Percentiles rank a stretch among this genome's conserved stretches.
phyloP scores from a whole-genome alignment of 2,888 invertebrate species.

The Phymatocera aterrima region DNA sequence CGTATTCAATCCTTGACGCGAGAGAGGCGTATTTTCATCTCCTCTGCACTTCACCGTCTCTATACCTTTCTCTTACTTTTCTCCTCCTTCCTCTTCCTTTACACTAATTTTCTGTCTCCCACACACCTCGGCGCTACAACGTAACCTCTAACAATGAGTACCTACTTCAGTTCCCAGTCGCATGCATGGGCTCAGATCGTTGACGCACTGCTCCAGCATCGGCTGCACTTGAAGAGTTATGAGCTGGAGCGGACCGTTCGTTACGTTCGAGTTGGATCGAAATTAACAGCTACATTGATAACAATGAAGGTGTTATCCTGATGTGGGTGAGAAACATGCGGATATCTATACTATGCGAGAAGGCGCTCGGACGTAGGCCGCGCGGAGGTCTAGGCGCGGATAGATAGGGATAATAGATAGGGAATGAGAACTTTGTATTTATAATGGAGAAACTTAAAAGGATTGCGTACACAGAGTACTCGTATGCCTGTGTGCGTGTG shows the following conservation, averaged over 20 bases:
- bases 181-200: slow-evolving; percentile 1
- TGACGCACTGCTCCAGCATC: slow-evolving; percentile 2
- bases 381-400: background rate
- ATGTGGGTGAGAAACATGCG: slow-evolving; percentile 25
- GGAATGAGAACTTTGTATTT: slow-evolving; percentile 6
- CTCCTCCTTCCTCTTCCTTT: background rate
- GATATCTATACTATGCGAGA: too few species aligned
- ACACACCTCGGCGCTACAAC: background rate
- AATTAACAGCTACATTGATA: slow-evolving; percentile 34
- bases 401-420: slow-evolving; percentile 15
- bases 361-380: slow-evolving; percentile 12
- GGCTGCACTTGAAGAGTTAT: background rate
- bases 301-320: slow-evolving; percentile 21
- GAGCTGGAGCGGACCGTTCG: background rate
- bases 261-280: slow-evolving; percentile 19
- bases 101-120: slow-evolving; percentile 15
- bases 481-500: too few species aligned
- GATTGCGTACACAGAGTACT: background rate
- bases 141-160: background rate
- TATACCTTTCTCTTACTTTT: background rate
- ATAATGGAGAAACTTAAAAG: slow-evolving; percentile 20
- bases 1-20: slow-evolving; percentile 46
- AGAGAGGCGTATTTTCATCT: slow-evolving; percentile 41
- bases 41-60: background rate
- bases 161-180: background rate